Base-by-base conservation (phyloP, 2,113 vertebrate species). In the Empidonax alnorum region DNA sequence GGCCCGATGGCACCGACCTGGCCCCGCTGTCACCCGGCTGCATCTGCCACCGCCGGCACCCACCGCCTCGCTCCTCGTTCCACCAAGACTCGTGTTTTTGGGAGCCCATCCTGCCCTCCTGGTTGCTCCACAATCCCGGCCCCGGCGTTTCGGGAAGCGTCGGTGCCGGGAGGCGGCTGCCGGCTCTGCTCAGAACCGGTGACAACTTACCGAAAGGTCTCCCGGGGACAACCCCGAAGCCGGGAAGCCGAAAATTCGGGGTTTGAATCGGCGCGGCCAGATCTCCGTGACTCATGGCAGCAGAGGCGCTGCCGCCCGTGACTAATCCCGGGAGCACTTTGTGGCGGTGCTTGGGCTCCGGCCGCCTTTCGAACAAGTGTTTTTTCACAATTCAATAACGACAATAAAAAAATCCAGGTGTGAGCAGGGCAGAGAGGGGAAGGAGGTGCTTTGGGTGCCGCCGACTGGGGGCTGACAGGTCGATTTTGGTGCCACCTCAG, bases 241-340 rank as follows among this genome's bases (percentile, higher is more conserved):
- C 55, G 86, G 96, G 96, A 94, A 62, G 37, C 69, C 56, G 31
- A 71, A 37, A 77, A 35, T 49, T 15, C 6, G 69, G 90, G 91
- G 95, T 91, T 94, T 81, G 73, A 90, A 68, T 83, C 72, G 13
- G 63, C 41, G 31, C 23, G 27, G 94, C 90, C 94, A 69, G 81
- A 84, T 90, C 94, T 96, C 92, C 28, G 15, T 97, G 98, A 97
- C 59, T 98, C 97, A 94, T 47, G 82, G 81, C 65, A 84, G 89
- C 87, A 89, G 94, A 84, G 84, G 78, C 71, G 59, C 78, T 44
- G 85, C 88, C 82, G 46, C 46, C 28, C 7, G 27, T 97, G 96
- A 95, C 87, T 96, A 88, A 95, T 94, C 47, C 80, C 28, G 30
- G 77, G 66, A 94, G 84, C 33, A 13, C 93, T 74, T 44, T 73